These are phyloP conservation scores for Agrochola litura DNA, from an alignment of 2,888 invertebrate genomes.

Conservation along the genomic window DNA sequence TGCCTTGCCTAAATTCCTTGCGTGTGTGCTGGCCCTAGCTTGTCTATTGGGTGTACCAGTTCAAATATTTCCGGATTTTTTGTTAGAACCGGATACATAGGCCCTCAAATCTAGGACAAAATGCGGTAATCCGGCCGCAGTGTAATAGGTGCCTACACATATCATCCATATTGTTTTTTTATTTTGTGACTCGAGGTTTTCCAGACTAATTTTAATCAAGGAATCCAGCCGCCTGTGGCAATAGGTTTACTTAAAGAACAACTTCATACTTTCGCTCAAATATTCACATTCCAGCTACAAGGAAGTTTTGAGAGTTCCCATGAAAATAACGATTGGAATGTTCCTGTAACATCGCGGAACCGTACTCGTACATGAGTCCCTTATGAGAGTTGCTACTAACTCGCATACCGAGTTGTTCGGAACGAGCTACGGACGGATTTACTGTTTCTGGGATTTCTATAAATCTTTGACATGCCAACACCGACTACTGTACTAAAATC, in stretches of 20 bases:
- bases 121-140: too few relatives aligned
- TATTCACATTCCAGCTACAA: not conserved
- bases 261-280: not conserved
- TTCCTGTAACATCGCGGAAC: slow-evolving; percentile 21
- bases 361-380: slow-evolving; percentile 17
- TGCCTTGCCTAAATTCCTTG: not conserved
- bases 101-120: not conserved
- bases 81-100: not conserved
- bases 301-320: not conserved
- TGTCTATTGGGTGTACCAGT: not conserved
- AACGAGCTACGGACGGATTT: slow-evolving; percentile 34
- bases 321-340: not conserved
- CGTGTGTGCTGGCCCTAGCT: not conserved
- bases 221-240: too few relatives aligned
- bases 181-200: not conserved
- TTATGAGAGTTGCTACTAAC: not conserved
- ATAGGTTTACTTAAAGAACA: too few relatives aligned
- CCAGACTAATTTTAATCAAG: not conserved
- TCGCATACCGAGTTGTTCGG: not conserved
- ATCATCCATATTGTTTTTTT: not conserved
- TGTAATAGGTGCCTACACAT: not conserved
- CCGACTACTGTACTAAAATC: slow-evolving; percentile 1
- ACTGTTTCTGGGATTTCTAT: slow-evolving; percentile 45
- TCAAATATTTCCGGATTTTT: not conserved
- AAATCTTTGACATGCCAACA: slow-evolving; percentile 29